Evolutionary conservation across 2,888 invertebrate genomes (phyloP), one percentile per base, ranked within the genome.

Genomic region (Julus scandinavius): DNA sequence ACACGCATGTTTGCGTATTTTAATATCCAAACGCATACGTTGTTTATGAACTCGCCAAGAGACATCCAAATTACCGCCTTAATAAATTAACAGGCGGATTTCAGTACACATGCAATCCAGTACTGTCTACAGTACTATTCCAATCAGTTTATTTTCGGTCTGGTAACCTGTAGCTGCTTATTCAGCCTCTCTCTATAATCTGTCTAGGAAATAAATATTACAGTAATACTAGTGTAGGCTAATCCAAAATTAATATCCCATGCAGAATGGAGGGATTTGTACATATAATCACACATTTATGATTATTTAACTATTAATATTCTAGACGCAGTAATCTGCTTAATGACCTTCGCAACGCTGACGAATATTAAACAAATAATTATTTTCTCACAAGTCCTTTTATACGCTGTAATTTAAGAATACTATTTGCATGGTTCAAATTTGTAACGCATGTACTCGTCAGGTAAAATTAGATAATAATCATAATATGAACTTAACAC

Each of bases 91-190:
- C 38, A 38, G 80, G 9, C 11, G 80, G 38, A 80, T 38, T 80
- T 80, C 15, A 20, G 80, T 38, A 38, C 5, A 38, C 15, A 80
- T 80, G 45, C 45, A 5, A 7, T 7, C 45, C 1, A 45, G 45
- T 45, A 7, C 15, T 38, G 80, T 3, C 80, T 38, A 13, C 17
- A 38, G 5, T 63, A 29, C 72, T 29, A 72, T 15, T 80, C 38
- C 13, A 80, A 80, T 80, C 80, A 80, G 13, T 38, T 80, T 80
- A 80, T 38, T 29, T 38, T 40, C 80, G 80, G 80, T 80, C 80
- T 80, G 80, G 38, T 80, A 80, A 15, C 38, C 80, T 80, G 80
- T 40, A 15, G 38, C 38, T 3, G 29, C 29, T 2, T 1, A 11
- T 72, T 29, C 29, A 63, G 6, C 11, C 2, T 13, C 7, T 29